Conservation (phyloP, 1,140 invertebrate genomes). For the Brachionus koreanus region DNA sequence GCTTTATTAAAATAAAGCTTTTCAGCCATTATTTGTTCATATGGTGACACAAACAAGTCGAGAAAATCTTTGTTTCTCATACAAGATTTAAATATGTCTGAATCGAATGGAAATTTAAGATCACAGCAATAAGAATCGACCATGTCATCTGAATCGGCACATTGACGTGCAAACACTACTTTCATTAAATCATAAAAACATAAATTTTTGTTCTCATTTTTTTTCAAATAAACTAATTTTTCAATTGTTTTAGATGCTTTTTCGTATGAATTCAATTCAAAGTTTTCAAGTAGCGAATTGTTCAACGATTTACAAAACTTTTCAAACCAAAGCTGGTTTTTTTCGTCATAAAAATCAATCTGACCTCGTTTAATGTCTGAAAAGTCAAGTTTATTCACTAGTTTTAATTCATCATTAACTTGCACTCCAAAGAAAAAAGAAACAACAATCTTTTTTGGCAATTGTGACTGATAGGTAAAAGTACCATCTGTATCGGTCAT, state of each 20-base stretch:
- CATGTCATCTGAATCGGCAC: not conserved
- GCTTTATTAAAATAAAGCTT: slow-evolving; percentile 11
- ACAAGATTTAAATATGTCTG: slow-evolving; percentile 21
- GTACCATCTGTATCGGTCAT: not conserved
- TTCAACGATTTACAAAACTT: slow-evolving; percentile 11
- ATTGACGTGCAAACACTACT: not conserved
- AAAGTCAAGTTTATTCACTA: not conserved
- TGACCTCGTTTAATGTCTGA: not conserved
- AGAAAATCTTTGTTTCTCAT: slow-evolving; percentile 14
- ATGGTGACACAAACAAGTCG: slow-evolving; percentile 9
- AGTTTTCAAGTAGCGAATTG: not conserved
- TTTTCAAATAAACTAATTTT: not conserved
- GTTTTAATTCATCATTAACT: not conserved
- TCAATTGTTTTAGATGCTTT: slow-evolving; percentile 6
- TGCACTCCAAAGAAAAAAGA: slow-evolving; percentile 1
- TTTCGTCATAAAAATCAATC: slow-evolving; percentile 38
- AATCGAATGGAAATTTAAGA: slow-evolving; percentile 17
- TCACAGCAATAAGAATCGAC: slow-evolving; percentile 18
- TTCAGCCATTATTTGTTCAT: slow-evolving; percentile 3
- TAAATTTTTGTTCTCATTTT: slow-evolving; percentile 25
- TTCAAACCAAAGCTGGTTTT: slow-evolving; percentile 28
- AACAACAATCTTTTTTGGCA: not conserved
- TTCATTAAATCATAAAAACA: slow-evolving; percentile 24
- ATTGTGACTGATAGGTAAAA: not conserved
- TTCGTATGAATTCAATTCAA: not conserved